Conservation (phyloP, 2,113 vertebrate genomes). For the Leuciscus idus region DNA sequence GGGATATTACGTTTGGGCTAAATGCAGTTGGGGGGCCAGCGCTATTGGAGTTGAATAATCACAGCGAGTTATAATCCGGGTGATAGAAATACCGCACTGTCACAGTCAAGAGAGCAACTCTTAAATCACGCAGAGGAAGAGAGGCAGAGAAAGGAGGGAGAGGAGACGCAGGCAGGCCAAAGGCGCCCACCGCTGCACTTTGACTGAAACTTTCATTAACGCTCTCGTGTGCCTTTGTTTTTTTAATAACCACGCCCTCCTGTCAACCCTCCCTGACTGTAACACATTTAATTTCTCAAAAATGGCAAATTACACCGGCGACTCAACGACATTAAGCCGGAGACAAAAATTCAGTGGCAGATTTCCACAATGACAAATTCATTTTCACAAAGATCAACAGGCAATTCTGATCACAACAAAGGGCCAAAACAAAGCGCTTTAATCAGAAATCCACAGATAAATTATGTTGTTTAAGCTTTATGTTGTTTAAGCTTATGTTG, state of each 20-base stretch:
- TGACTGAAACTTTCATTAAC: constrained; percentile 59
- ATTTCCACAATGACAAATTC: constrained; percentile 33
- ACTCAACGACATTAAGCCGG: background rate
- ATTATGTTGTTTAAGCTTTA: background rate
- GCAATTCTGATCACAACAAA: constrained; percentile 26
- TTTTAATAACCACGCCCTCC: constrained; percentile 35
- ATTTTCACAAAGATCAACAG: constrained; percentile 54
- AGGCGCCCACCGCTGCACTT: constrained; percentile 53
- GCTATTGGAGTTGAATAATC: constrained; percentile 97
- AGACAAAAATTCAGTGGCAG: constrained; percentile 21
- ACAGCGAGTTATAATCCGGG: constrained; percentile 92
- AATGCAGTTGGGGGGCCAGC: constrained; percentile 90
- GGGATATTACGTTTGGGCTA: constrained; percentile 99
- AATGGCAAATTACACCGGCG: background rate
- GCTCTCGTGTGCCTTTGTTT: constrained; percentile 51
- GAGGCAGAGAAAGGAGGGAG: constrained; percentile 51
- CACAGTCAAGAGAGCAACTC: constrained; percentile 91
- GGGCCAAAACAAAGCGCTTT: constrained; percentile 2
- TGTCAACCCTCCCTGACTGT: background rate
- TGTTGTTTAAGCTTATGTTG: no score
- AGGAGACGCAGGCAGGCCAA: constrained; percentile 54
- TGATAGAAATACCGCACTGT: constrained; percentile 98
- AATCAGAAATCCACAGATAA: background rate
- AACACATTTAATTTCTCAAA: constrained; percentile 38
- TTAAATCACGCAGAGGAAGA: constrained; percentile 86